phyloP scores from a whole-genome alignment of 2,888 invertebrate genomes.

The Phragmatobia fuliginosa region DNA sequence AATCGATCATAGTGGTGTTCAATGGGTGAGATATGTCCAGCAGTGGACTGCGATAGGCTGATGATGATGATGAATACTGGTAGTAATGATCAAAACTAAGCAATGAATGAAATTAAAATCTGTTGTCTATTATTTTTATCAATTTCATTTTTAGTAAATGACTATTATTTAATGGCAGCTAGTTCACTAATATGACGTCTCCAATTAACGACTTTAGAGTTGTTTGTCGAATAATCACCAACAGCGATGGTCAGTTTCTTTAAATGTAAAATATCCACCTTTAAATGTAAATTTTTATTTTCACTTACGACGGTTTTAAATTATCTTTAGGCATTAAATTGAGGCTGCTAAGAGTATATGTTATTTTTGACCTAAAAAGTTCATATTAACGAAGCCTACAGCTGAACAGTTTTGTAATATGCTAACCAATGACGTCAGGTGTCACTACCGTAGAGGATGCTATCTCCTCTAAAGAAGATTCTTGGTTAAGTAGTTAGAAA shows the following conservation, averaged over 20 bases:
- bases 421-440: not conserved
- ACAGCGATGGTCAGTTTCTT: not conserved
- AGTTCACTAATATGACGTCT: not conserved
- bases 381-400: not conserved
- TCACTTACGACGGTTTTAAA: not conserved
- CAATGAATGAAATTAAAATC: not conserved
- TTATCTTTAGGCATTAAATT: not conserved
- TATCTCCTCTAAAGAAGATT: not conserved
- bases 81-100: not conserved
- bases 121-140: not conserved
- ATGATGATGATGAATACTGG: no score
- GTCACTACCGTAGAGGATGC: not conserved
- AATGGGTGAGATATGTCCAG: no score
- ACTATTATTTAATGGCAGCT: slow-evolving; percentile 6
- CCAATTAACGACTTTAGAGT: not conserved
- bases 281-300: not conserved
- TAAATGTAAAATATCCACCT: not conserved
- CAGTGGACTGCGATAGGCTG: no score
- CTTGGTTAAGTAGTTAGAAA: not conserved
- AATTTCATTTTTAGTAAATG: not conserved
- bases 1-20: no score
- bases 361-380: not conserved
- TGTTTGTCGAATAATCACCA: not conserved
- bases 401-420: not conserved
- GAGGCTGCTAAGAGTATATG: not conserved